These are phyloP conservation scores for Silurus aristotelis DNA, from an alignment of 2,797 vertebrate genomes.

Conservation along the genomic window DNA sequence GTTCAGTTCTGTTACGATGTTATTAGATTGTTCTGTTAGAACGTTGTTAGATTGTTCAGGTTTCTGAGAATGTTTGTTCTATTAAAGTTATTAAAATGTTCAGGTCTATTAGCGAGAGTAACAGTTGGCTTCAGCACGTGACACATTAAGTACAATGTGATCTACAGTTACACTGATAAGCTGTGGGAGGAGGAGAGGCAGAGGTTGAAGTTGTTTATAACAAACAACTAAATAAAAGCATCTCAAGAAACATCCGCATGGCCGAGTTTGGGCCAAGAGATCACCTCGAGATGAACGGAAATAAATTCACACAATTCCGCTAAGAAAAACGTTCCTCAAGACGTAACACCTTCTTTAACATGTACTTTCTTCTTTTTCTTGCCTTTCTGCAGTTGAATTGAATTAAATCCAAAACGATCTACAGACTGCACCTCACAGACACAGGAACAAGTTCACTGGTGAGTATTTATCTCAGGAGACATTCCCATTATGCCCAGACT, in stretches of 20 bases:
- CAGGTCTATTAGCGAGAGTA: constrained; percentile 31
- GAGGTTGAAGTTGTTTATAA: constrained; percentile 50
- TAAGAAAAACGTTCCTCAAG: neutral
- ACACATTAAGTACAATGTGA: constrained; percentile 49
- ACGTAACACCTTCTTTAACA: neutral
- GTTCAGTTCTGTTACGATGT: too few species aligned
- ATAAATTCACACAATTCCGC: neutral
- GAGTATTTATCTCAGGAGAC: constrained; percentile 11
- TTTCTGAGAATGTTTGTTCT: too few species aligned
- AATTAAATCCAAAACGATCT: constrained; percentile 2
- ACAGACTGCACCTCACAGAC: neutral
- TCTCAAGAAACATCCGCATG: constrained; percentile 27
- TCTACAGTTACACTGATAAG: constrained; percentile 46
- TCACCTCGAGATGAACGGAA: neutral
- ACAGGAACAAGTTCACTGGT: neutral
- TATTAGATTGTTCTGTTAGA: too few species aligned
- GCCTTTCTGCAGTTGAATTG: neutral
- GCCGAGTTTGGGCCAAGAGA: neutral
- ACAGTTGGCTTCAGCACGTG: constrained; percentile 25
- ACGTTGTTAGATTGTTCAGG: too few species aligned
- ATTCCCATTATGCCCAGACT: neutral
- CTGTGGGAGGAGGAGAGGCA: constrained; percentile 44
- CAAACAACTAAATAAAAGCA: neutral
- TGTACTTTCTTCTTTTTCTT: neutral
- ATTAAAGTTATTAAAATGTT: too few species aligned